These are phyloP conservation scores for Hypothenemus hampei DNA, from an alignment of 1,140 invertebrate genomes.

Conservation along the genomic window DNA sequence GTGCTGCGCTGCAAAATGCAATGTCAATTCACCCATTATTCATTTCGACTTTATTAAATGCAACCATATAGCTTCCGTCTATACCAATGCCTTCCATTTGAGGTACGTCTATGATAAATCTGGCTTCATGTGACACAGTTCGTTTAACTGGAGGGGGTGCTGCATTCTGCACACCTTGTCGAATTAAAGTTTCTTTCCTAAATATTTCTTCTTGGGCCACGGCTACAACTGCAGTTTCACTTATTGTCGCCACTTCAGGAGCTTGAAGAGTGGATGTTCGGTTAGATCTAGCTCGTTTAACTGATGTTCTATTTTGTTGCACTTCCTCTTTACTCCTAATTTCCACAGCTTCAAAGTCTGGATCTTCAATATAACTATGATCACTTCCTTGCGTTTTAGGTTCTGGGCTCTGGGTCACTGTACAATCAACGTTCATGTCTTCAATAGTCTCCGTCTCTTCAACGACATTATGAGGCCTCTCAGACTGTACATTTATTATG, in stretches of 20 bases:
- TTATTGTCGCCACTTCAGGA: background rate
- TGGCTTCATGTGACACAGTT: conserved; percentile 4
- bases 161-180: background rate
- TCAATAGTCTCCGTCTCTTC: too few relatives aligned
- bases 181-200: background rate
- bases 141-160: conserved; percentile 3
- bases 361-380: background rate
- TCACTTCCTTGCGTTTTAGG: background rate
- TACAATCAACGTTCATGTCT: too few relatives aligned
- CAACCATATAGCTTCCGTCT: conserved; percentile 2
- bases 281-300: background rate
- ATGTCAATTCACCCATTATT: conserved; percentile 5
- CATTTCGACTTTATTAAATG: conserved; percentile 4
- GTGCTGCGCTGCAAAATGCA: too few relatives aligned
- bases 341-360: background rate
- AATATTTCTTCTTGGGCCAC: background rate
- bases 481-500: too few relatives aligned
- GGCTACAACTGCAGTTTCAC: background rate
- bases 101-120: conserved; percentile 10
- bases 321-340: background rate
- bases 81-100: background rate
- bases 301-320: background rate
- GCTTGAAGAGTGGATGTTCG: background rate
- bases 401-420: too few relatives aligned
- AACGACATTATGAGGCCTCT: too few relatives aligned